Evolutionary conservation across 2,113 vertebrate species (phyloP).

Genomic region (Calidris pugnax): DNA sequence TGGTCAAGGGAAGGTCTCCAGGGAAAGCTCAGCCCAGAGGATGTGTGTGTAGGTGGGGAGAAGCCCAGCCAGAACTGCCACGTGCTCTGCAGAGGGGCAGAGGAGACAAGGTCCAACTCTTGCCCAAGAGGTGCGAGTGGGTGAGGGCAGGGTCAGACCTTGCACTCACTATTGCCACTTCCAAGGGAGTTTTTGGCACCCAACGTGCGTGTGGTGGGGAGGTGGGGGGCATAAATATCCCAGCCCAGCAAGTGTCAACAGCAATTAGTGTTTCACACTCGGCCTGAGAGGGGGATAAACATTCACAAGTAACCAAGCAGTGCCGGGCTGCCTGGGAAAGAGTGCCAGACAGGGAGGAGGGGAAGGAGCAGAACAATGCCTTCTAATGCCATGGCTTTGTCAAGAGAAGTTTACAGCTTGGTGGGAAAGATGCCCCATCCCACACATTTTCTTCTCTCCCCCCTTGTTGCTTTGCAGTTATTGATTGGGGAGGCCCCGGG

Average conservation of each 20-base stretch:
- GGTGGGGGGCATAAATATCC: neutral
- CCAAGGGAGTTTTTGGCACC: neutral
- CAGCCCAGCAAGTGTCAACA: slow-evolving; percentile 27
- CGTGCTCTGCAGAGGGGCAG: neutral
- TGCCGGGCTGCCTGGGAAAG: neutral
- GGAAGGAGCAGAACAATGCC: neutral
- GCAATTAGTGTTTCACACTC: slow-evolving; percentile 54
- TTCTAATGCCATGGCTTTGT: neutral
- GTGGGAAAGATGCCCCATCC: neutral
- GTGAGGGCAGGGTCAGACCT: neutral
- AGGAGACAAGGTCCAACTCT: neutral
- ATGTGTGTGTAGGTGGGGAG: accelerated
- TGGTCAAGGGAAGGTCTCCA: neutral
- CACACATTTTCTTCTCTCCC: neutral
- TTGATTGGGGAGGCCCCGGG: neutral
- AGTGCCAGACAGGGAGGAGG: slow-evolving; percentile 51
- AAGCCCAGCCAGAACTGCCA: neutral
- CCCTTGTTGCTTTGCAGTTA: neutral
- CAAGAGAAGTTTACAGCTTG: neutral
- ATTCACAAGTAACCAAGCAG: neutral
- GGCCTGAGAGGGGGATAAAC: neutral
- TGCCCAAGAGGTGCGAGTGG: neutral
- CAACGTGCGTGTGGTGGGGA: neutral
- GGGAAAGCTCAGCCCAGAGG: neutral
- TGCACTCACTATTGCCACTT: neutral